These are phyloP conservation scores for Schizaphis graminum DNA, from an alignment of 2,888 invertebrate genomes.

Conservation along the genomic window DNA sequence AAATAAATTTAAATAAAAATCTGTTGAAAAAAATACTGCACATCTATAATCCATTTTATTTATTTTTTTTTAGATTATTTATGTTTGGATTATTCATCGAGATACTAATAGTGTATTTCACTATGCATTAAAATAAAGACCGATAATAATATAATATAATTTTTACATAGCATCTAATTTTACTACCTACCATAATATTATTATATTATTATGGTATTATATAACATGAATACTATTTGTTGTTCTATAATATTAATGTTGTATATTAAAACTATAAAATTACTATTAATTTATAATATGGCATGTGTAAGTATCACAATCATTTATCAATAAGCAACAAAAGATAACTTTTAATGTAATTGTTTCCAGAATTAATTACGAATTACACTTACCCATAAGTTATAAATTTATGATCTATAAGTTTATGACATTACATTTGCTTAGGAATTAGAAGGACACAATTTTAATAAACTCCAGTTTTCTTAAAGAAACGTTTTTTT, in stretches of 20 bases:
- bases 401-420: not conserved
- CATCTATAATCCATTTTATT: not conserved
- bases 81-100: not conserved
- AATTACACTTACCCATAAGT: not conserved
- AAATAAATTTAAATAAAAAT: slow-evolving; percentile 19
- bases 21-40: not conserved
- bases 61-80: not conserved
- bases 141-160: not conserved
- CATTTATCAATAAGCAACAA: not conserved
- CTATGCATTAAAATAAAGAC: not conserved
- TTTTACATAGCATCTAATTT: not conserved
- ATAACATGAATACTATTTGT: not conserved
- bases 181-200: not conserved
- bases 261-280: not conserved
- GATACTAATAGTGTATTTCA: not conserved
- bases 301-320: not conserved
- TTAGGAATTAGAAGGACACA: not conserved
- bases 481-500: not conserved
- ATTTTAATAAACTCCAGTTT: not conserved
- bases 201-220: not conserved
- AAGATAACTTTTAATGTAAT: not conserved
- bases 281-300: not conserved
- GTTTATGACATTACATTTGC: not conserved
- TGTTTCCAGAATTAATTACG: not conserved
- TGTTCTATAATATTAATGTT: not conserved